Evolutionary conservation across 2,888 invertebrate species (phyloP).

Genomic region (Orthosia gothica): DNA sequence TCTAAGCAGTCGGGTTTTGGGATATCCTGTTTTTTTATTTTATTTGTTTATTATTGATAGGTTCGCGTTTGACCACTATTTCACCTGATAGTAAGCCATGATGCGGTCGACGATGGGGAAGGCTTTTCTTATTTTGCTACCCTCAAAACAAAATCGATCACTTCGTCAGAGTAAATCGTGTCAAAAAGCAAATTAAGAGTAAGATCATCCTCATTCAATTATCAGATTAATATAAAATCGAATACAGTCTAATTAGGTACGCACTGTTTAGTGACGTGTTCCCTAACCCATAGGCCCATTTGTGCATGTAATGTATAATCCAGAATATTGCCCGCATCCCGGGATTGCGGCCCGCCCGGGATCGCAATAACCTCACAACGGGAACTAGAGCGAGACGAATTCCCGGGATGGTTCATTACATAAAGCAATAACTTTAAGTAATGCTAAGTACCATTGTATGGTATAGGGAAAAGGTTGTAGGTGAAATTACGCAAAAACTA

Average conservation of each 20-base stretch:
- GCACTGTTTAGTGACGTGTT: conserved; percentile 1
- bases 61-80: too few species aligned
- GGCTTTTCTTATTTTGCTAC: too few species aligned
- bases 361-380: conserved; percentile 53
- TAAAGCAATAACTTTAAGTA: conserved; percentile 56
- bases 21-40: too few species aligned
- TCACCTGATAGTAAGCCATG: too few species aligned
- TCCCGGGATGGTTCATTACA: conserved; percentile 57
- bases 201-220: background rate
- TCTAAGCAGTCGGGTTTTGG: too few species aligned
- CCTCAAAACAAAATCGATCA: too few species aligned
- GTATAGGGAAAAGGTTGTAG: conserved; percentile 29
- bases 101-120: too few species aligned
- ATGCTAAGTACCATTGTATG: conserved; percentile 45
- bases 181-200: background rate
- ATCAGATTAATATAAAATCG: background rate
- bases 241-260: background rate
- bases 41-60: too few species aligned
- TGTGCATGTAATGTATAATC: conserved; percentile 58
- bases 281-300: conserved; percentile 47
- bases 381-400: conserved; percentile 60
- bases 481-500: background rate
- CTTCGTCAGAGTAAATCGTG: background rate
- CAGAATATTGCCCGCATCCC: conserved; percentile 42
- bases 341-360: conserved; percentile 31